Evolutionary conservation across 1,140 invertebrate species (phyloP).

Genomic region (Theocolax elegans): DNA sequence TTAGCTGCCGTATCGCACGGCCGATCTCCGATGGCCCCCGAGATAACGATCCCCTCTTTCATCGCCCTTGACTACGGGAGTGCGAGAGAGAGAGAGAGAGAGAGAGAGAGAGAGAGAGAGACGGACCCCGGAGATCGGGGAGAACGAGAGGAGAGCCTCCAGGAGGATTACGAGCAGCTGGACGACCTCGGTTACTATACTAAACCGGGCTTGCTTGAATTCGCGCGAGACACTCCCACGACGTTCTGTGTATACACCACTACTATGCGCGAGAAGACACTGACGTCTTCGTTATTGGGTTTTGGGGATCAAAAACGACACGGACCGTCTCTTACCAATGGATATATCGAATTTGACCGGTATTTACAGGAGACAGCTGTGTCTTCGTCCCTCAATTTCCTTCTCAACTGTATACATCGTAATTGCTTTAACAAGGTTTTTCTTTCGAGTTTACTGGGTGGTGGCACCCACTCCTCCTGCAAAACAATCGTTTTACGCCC

Average conservation of each 20-base stretch:
- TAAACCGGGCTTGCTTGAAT: slow-evolving; percentile 41
- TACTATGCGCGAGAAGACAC: not conserved
- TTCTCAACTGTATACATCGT: no score
- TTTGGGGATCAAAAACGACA: no score
- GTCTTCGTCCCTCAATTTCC: no score
- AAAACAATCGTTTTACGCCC: no score
- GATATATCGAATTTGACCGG: slow-evolving; percentile 21
- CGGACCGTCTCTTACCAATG: slow-evolving; percentile 4
- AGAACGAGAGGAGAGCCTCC: slow-evolving; percentile 31
- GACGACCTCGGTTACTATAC: slow-evolving; percentile 48
- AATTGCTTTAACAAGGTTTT: no score
- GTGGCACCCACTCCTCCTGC: no score
- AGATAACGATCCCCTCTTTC: slow-evolving; percentile 57
- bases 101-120: slow-evolving; percentile 8
- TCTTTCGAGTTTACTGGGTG: no score
- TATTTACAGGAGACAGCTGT: slow-evolving; percentile 22
- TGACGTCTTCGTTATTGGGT: slow-evolving; percentile 48
- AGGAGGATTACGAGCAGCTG: slow-evolving; percentile 59
- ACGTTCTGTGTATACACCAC: not conserved
- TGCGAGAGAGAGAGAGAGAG: slow-evolving; percentile 5
- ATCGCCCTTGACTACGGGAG: slow-evolving; percentile 46
- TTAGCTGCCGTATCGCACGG: slow-evolving; percentile 55
- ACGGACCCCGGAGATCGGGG: not conserved
- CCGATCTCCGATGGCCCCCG: slow-evolving; percentile 57
- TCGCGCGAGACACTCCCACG: slow-evolving; percentile 39